Evolutionary conservation across 2,113 vertebrate species (phyloP).

Genomic region (Sinocyclocheilus anophthalmus): DNA sequence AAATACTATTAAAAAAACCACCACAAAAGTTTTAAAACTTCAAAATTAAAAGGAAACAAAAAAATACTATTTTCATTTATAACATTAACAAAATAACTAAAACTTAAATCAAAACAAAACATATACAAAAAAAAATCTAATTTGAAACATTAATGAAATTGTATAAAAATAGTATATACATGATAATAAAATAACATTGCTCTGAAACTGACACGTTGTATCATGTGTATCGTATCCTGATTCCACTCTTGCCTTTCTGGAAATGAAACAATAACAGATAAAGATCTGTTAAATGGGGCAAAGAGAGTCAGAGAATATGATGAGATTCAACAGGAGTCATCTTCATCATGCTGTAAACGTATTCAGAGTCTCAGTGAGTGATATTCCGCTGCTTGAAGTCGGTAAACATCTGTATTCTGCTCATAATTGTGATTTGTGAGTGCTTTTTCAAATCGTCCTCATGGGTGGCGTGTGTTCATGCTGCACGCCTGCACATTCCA

Average conservation of each 20-base stretch:
- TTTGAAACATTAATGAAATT: not conserved
- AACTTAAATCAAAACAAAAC: no score
- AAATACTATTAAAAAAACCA: no score
- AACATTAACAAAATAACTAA: no score
- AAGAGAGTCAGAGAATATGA: not conserved
- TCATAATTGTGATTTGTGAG: not conserved
- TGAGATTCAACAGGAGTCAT: not conserved
- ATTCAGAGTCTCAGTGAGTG: not conserved
- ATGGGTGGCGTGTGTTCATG: not conserved
- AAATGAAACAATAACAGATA: not conserved
- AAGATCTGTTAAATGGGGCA: not conserved
- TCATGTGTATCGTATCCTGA: no score
- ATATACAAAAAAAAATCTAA: no score
- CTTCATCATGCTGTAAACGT: not conserved
- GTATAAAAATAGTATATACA: no score
- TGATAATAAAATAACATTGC: not conserved
- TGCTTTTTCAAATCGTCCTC: not conserved
- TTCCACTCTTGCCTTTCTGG: not conserved
- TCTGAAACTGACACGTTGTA: not conserved
- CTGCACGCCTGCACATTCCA: not conserved
- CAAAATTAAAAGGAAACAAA: no score
- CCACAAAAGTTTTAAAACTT: no score
- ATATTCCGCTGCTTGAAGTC: not conserved
- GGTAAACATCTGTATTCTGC: constrained; percentile 22
- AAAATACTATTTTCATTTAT: no score